Base-by-base conservation (phyloP, 2,113 vertebrate species). In the Caloenas nicobarica region DNA sequence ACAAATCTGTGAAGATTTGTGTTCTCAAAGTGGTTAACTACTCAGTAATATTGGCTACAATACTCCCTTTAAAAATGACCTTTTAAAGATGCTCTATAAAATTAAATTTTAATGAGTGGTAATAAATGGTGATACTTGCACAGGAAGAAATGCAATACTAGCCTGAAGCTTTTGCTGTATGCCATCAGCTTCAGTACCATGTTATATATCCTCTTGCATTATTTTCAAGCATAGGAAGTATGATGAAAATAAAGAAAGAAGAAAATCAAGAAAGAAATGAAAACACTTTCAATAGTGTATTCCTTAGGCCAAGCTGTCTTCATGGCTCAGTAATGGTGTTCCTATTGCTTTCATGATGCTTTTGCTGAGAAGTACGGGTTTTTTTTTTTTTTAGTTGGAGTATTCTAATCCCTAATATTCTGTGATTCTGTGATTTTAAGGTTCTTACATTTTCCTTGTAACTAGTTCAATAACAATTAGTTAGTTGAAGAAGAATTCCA, bases 91-190 rank as follows among this genome's bases (percentile, higher is more conserved):
- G 69, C 50, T 94, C 58, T 89, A 58, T 93, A 76, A 96, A 97
- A 96, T 97, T 85, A 97, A 97, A 94, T 76, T 97, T 97, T 98
- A 97, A 97, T 95, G 90, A 97, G 69, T 53, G 44, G 50, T 97
- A 95, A 97, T 97, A 96, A 96, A 94, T 34, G 40, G 40, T 78
- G 86, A 83, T 89, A n/a, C 73, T 92, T 96, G 80, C 91, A 81
- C 91, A 95, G 82, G 76, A 96, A 71, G 89, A 87, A 96, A 44
- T 90, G 46, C 57, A 93, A 2, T 64, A 56, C 25, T 88, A 86
- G 89, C 94, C 90, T 89, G 72, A 70, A 97, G 95, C 61, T 93
- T 80, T 93, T 87, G 72, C 81, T 29, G 0, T 46, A 11, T 85
- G 78, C n/a, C 56, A 29, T 88, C 62, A 86, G 65, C 66, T 62